A percentile compares a stretch with the other conserved stretches of the same genome.
phyloP scores from a whole-genome alignment of 1,140 invertebrate species.

The Phocides pigmalion region DNA sequence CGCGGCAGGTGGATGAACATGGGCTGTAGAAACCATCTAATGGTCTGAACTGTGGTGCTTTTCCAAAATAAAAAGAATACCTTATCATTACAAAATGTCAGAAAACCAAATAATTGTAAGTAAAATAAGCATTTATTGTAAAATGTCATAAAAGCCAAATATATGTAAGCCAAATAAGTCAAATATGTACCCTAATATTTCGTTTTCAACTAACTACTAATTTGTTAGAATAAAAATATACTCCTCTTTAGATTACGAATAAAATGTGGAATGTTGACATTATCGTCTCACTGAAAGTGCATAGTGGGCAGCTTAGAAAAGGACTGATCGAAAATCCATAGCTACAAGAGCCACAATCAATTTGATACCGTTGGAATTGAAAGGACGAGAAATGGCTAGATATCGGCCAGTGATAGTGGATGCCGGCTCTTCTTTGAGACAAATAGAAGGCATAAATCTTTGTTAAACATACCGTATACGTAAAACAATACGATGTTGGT shows the following conservation, averaged over 20 bases:
- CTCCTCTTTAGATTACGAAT: slow-evolving; percentile 1
- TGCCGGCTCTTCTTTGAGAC: slow-evolving; percentile 18
- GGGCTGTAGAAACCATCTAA: too few species aligned
- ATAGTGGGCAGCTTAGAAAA: slow-evolving; percentile 25
- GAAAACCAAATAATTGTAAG: too few species aligned
- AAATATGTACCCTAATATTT: neutral
- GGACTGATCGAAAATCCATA: slow-evolving; percentile 32
- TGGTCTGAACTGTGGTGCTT: too few species aligned
- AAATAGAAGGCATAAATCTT: slow-evolving; percentile 35
- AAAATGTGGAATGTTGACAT: slow-evolving; percentile 30
- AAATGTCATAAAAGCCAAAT: neutral
- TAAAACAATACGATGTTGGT: neutral
- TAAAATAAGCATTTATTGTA: too few species aligned
- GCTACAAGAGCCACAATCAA: slow-evolving; percentile 31
- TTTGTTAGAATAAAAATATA: neutral
- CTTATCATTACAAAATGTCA: too few species aligned
- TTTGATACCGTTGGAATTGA: slow-evolving; percentile 34
- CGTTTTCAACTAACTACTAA: neutral
- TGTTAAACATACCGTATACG: slow-evolving; percentile 5
- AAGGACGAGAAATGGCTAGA: slow-evolving; percentile 35
- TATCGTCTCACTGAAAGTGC: slow-evolving; percentile 24
- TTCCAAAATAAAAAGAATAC: too few species aligned
- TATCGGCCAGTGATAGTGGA: slow-evolving; percentile 26
- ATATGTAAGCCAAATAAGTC: too few species aligned
- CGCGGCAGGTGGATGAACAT: too few species aligned